Evolutionary conservation across 2,888 invertebrate species (phyloP), one percentile per base, ranked within the genome.

Genomic region (Cryptosula pallasiana): DNA sequence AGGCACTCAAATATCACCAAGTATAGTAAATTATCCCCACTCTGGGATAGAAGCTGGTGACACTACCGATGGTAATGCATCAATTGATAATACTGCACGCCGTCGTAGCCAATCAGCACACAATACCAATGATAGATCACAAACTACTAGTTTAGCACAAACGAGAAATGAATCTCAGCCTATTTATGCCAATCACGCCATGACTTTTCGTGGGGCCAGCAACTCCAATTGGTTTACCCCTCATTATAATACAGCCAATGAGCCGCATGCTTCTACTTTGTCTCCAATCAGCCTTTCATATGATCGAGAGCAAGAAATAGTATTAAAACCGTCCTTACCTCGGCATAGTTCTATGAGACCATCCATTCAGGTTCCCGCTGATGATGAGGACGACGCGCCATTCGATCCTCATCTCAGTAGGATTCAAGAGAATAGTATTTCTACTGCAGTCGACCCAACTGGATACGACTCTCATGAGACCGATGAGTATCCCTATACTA

Each of bases 321-420:
- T 63, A 63, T n/a, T 63, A 63, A 63, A 63, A n/a, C 63, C 63
- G 32, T 63, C 63, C 9, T 63, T 63, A 63, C 63, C 63, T 3
- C 29, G 63, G 9, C 63, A 63, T 13, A 32, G 32, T 63, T 63
- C 63, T n/a, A 63, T 63, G 63, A 63, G 32, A 32, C 63, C 63
- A 2, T 63, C 32, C 13, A 34, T 32, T 25, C 63, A 63, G 63
- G 63, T 63, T 32, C 32, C 63, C 32, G 63, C 32, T 9, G 20
- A 45, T 45, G 63, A 63, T 63, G 27, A 63, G 5, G 57, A 25
- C 5, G 55, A 55, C 25, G n/a, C 32, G 27, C 32, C 27, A 3
- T 63, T 63, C n/a, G 63, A 63, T 63, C 25, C 63, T 13, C 20
- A 63, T 27, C 32, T 63, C 3, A 63, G 63, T 32, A 32, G 25